Evolutionary conservation across 1,140 invertebrate species (phyloP), one percentile per base, ranked within the genome.

Genomic region (Idris sp.): DNA sequence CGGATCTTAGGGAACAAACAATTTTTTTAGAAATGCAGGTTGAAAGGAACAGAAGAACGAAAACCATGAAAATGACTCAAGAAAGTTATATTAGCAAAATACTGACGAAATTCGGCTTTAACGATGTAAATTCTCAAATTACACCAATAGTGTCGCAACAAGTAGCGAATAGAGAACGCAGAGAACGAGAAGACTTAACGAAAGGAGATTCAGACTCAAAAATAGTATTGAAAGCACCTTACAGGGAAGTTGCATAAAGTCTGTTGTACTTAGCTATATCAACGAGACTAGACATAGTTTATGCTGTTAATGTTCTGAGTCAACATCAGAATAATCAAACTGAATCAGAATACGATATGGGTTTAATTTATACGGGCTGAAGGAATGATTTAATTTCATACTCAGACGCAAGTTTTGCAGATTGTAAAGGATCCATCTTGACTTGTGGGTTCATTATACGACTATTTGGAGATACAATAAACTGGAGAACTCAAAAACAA

Each of bases 61-160:
- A 4, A 25, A 25, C n/a, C n/a, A 43, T 43, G 18, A 11, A 4
- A 8, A 43, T 43, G 2, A 25, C 19, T 9, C 40, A 43, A 43
- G 40, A 43, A 43, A 43, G 10, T 3, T 43, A 43, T 25, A 43
- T 16, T n/a, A 25, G 25, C 2, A 43, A 43, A 43, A 43, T 43
- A 9, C 2, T 43, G 14, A 43, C 13, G 0, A 43, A 43, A 4
- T 43, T 22, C 10, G 18, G 40, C 2, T 43, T 43, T 25, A 19
- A 43, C 11, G 10, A 25, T 25, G 9, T 4, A 9, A 25, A 10
- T 25, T 6, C 40, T 6, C 9, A 43, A 13, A 10, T 7, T 14
- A 40, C 36, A 8, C 36, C 14, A 5, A 40, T 40, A 15, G 15
- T 40, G 7, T 15, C 36, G 4, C 36, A n/a, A 16, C 40, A 43